phyloP scores from a whole-genome alignment of 2,113 vertebrate species.

The Cryptomyrus ogoouensis region DNA sequence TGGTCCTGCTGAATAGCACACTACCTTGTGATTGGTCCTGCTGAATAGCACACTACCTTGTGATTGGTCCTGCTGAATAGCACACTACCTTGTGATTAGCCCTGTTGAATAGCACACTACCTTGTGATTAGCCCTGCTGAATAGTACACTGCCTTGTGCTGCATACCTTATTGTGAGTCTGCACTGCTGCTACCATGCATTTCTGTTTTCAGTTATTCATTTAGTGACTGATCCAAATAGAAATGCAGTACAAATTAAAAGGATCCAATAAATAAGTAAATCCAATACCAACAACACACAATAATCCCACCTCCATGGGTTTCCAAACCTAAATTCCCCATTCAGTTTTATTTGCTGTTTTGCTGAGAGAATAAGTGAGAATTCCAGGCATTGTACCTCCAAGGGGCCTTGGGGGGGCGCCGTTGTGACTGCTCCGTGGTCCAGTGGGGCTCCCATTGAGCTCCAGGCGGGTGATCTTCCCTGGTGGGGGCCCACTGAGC shows the following conservation, averaged over 20 bases:
- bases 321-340: not conserved
- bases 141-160: not conserved
- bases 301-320: not conserved
- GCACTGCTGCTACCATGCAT: not conserved
- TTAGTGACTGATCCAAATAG: not conserved
- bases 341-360: not conserved
- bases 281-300: not conserved
- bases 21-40: no score
- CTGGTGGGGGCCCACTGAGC: slow-evolving; percentile 64
- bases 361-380: not conserved
- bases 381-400: slow-evolving; percentile 59
- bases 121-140: not conserved
- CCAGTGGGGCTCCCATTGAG: slow-evolving; percentile 74
- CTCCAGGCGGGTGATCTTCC: slow-evolving; percentile 70
- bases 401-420: slow-evolving; percentile 62
- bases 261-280: not conserved
- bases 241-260: not conserved
- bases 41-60: no score
- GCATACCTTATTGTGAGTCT: not conserved
- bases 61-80: not conserved
- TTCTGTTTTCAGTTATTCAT: not conserved
- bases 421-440: slow-evolving; percentile 67
- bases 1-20: no score
- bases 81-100: not conserved
- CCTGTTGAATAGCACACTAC: not conserved